Base-by-base conservation (phyloP, 2,797 vertebrate genomes). In the Poliocrania exsul region DNA sequence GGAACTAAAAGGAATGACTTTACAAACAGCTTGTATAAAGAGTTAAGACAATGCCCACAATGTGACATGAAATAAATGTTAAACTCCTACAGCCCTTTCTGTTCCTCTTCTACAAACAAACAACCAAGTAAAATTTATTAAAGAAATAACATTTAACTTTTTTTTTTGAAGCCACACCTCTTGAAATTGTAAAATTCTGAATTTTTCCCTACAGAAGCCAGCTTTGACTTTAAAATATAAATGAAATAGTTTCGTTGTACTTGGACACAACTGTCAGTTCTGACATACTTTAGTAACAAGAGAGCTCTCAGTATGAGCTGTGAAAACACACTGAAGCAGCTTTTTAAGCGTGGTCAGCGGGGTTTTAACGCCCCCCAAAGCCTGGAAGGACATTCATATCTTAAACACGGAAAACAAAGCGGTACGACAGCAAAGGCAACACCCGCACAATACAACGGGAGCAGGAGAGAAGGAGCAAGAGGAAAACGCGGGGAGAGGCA, bases 281-380 rank as follows among this genome's bases (percentile, higher is more conserved):
- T 20, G 9, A 5, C 23, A 14, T 1, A 20, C 29, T 20, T 20
- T 18, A 13, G 11, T 37, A 40, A 38, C 10, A 38, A 38, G 28
- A 51, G 16, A 37, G 16, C 8, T 10, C 35, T 58, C 35, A 37
- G 25, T 6, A 58, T 21, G 2, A 10, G 7, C 14, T 19, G 25
- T 23, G 35, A 60, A 73, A 62, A 29, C 0, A 20, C 31, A 29
- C 10, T 1, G 18, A 46, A 17, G 21, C 3, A 20, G 44, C 50
- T 10, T 20, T 11, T 20, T 8, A 14, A 37, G 12, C 1, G 6
- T 0, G 11, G 23, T 5, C 11, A 12, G 0, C 1, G 67, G 23
- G 13, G 16, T n/a, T 53, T 21, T 5, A 49, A 40, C 16, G 6
- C 2, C 14, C 9, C 56, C 8, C 49, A 14, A 35, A 53, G 17